phyloP scores from a whole-genome alignment of 2,113 vertebrate species.

The Lophura nycthemera region DNA sequence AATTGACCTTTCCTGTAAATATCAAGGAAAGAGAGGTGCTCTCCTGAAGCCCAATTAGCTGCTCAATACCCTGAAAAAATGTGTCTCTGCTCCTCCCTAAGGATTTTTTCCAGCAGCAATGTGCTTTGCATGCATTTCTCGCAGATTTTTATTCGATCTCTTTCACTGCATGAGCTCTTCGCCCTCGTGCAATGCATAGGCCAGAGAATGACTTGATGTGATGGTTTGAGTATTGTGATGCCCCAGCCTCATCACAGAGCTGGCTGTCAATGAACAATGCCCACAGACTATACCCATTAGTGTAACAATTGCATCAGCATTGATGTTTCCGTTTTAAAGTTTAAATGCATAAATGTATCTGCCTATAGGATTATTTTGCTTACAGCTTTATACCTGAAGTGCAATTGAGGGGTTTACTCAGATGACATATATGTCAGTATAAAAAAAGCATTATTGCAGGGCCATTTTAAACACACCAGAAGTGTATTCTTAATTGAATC shows the following conservation, averaged over 20 bases:
- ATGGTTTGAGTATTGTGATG: background rate
- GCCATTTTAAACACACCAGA: background rate
- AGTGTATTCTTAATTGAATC: background rate
- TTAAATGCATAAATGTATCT: background rate
- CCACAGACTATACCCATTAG: background rate
- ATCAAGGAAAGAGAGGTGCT: background rate
- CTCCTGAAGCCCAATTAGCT: background rate
- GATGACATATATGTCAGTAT: background rate
- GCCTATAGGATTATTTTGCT: background rate
- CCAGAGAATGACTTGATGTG: background rate
- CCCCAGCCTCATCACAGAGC: background rate
- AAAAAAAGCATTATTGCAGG: background rate
- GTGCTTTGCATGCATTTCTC: background rate
- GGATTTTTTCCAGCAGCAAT: background rate
- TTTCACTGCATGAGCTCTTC: background rate
- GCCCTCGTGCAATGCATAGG: background rate
- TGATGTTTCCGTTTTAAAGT: background rate
- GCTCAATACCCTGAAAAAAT: background rate
- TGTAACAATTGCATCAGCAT: background rate
- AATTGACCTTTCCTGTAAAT: background rate
- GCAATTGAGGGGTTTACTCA: background rate
- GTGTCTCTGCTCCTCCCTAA: background rate
- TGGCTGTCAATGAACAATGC: background rate
- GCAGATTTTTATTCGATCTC: background rate
- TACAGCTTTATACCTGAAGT: background rate